Evolutionary conservation across 2,888 invertebrate genomes (phyloP).

Genomic region (Sphecodes monilicornis): DNA sequence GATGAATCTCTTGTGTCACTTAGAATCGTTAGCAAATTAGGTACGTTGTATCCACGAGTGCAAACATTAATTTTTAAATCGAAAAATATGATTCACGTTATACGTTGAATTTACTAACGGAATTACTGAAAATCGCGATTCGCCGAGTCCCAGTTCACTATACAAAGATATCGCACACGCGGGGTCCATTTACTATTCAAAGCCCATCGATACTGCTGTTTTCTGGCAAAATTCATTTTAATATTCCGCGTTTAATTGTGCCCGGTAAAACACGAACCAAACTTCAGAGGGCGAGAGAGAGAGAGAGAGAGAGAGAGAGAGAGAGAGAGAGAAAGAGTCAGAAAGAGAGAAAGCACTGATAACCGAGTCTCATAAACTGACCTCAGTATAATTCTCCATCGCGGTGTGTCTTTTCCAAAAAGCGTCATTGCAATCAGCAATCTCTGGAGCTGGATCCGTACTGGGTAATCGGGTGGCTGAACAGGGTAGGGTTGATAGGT

Average conservation of each 20-base stretch:
- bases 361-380: conserved; percentile 38
- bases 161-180: neutral
- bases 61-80: no score
- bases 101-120: neutral
- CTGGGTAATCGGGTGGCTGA: conserved; percentile 64
- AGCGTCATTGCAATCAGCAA: conserved; percentile 54
- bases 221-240: neutral
- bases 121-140: neutral
- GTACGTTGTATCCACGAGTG: neutral
- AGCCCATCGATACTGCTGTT: neutral
- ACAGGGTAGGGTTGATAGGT: conserved; percentile 60
- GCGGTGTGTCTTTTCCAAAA: conserved; percentile 41
- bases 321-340: no score
- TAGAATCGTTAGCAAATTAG: neutral
- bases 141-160: neutral
- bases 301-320: neutral
- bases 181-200: neutral
- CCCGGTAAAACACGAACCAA: conserved; percentile 21
- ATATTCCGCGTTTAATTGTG: conserved; percentile 36
- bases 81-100: no score
- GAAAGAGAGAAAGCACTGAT: neutral
- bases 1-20: no score
- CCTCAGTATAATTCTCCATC: conserved; percentile 31
- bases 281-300: neutral
- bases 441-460: conserved; percentile 39